Conservation (phyloP, 2,113 vertebrate species). For the Triplophysa tibetana region DNA sequence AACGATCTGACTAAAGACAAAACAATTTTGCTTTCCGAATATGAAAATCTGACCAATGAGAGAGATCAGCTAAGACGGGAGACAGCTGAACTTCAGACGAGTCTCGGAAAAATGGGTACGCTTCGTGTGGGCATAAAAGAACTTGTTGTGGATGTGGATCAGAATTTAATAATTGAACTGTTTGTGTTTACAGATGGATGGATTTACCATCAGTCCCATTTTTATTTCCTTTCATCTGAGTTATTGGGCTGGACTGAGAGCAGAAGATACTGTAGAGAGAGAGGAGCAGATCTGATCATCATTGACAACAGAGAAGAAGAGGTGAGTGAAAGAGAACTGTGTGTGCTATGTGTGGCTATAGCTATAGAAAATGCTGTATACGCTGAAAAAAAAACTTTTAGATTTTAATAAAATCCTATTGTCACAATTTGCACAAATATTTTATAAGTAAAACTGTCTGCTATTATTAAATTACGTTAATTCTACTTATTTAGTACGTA, state of each 20-base stretch:
- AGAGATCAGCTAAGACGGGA: neutral
- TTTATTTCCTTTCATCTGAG: neutral
- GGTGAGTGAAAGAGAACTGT: neutral
- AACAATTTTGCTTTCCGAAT: no score
- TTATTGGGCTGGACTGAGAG: neutral
- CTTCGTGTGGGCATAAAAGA: neutral
- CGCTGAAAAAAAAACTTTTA: no score
- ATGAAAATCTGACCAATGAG: neutral
- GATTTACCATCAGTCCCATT: neutral
- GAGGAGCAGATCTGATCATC: slow-evolving; percentile 22
- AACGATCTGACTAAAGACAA: no score
- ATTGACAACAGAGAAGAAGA: neutral
- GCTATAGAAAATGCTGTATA: no score
- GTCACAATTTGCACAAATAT: no score
- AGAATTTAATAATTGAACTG: no score
- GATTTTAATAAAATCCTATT: no score
- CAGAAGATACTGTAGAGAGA: slow-evolving; percentile 1
- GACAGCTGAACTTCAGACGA: neutral
- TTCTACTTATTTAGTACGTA: no score
- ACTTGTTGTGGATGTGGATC: no score
- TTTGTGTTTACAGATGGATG: no score
- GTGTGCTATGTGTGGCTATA: neutral
- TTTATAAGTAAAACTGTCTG: no score
- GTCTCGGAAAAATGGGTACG: neutral
- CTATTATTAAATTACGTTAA: no score